Evolutionary conservation across 2,888 invertebrate genomes (phyloP), one percentile per base, ranked within the genome.

Genomic region (Cephus runcator): DNA sequence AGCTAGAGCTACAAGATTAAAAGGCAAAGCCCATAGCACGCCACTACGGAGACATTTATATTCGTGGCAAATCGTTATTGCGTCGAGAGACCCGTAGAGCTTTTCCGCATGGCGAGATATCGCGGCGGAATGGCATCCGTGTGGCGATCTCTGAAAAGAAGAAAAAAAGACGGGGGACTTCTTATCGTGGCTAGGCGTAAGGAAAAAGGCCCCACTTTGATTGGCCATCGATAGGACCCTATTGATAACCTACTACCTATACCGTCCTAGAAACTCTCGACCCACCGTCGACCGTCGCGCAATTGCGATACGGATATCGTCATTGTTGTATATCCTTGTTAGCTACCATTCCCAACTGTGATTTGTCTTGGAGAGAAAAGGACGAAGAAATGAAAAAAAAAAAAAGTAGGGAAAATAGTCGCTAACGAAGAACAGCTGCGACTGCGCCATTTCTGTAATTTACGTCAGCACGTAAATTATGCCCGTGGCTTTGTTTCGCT

Each of bases 1-100:
- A 86, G 87, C 85, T 83, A 83, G 86, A 84, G 84, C 85, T 86
- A 85, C 82, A 84, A 87, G 86, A 87, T 87, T 87, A 87, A 87
- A 87, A 87, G 87, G 86, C 87, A 87, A 84, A 84, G 86, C 82
- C 83, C 81, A 56, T 23, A 56, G 79, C 76, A 33, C 74, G 36
- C 36, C 75, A 73, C 79, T 80, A 77, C 85, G 81, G 83, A 85
- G 86, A 85, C 86, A 87, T 87, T 87, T 87, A 86, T 86, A 87
- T 86, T 86, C 81, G 33, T 71, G 78, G 77, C 76, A 80, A 86
- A 85, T 84, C 83, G 86, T 86, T 85, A 86, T 86, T 86, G 86
- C 83, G 84, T 71, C 71, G 71, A 71, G 71, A 71, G 56, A 56
- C 56, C 56, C 56, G 56, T 56, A 2, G 23, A 56, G 56, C 56